phyloP scores from a whole-genome alignment of 2,113 vertebrate genomes.

The Silurus asotus region DNA sequence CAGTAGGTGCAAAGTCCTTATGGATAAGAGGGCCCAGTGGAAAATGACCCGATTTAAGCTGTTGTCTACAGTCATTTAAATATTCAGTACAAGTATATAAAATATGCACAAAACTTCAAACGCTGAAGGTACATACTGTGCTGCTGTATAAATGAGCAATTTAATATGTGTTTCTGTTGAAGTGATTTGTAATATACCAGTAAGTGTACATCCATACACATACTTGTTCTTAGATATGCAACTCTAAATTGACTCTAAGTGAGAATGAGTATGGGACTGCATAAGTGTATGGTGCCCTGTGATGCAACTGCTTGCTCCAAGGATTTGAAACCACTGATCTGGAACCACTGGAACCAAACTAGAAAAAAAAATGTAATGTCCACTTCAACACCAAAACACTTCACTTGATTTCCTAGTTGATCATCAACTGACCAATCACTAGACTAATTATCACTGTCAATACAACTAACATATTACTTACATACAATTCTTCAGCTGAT shows the following conservation, averaged over 20 bases:
- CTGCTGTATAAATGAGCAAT: neutral
- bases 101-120: no score
- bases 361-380: no score
- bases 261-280: neutral
- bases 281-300: neutral
- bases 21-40: no score
- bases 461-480: neutral
- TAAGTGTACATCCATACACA: neutral
- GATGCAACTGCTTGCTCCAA: neutral
- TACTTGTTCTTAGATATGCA: neutral
- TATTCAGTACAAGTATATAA: no score
- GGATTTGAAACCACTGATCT: neutral
- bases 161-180: neutral
- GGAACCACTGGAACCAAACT: neutral
- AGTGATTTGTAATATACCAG: no score
- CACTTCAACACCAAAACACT: neutral
- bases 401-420: neutral
- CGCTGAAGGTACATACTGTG: neutral
- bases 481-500: neutral
- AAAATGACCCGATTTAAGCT: no score
- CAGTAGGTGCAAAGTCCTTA: no score
- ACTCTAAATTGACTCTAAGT: neutral
- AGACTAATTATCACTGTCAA: no score
- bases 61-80: no score
- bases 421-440: neutral